Evolutionary conservation across 2,797 vertebrate genomes (phyloP).

Genomic region (Leuciscus waleckii): DNA sequence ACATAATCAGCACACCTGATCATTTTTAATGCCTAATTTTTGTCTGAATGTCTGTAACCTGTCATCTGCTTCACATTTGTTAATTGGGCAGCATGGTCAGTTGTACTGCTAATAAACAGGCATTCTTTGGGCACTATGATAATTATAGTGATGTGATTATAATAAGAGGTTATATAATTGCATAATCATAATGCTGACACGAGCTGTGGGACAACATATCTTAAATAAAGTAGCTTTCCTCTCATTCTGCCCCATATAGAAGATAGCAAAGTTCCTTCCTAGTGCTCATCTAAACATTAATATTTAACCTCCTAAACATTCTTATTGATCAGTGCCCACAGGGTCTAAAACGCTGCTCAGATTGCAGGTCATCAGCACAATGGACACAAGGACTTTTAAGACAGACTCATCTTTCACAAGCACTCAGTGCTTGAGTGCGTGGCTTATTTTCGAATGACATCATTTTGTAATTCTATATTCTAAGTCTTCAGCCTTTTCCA

Average conservation of each 20-base stretch:
- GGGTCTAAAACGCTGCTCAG: conserved; percentile 4
- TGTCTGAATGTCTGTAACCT: background rate
- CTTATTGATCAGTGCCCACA: conserved; percentile 31
- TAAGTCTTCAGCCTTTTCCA: background rate
- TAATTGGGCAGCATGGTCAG: background rate
- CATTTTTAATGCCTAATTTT: background rate
- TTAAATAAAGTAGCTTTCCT: background rate
- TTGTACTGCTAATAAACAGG: background rate
- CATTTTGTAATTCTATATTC: conserved; percentile 17
- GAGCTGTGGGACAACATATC: background rate
- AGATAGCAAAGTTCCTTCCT: background rate
- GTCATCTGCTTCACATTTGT: background rate
- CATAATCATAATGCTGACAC: background rate
- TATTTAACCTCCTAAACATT: conserved; percentile 33
- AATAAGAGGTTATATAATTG: conserved; percentile 9
- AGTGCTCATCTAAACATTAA: conserved; percentile 31
- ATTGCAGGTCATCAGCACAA: conserved; percentile 47
- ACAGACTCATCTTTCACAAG: conserved; percentile 39
- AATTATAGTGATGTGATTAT: background rate
- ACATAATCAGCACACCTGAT: background rate
- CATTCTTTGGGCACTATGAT: background rate
- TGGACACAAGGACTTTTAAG: conserved; percentile 28
- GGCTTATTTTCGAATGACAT: background rate
- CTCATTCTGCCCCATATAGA: background rate
- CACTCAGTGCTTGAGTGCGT: conserved; percentile 21